Evolutionary conservation across 2,113 vertebrate species (phyloP).

Genomic region (Centrocercus urophasianus): DNA sequence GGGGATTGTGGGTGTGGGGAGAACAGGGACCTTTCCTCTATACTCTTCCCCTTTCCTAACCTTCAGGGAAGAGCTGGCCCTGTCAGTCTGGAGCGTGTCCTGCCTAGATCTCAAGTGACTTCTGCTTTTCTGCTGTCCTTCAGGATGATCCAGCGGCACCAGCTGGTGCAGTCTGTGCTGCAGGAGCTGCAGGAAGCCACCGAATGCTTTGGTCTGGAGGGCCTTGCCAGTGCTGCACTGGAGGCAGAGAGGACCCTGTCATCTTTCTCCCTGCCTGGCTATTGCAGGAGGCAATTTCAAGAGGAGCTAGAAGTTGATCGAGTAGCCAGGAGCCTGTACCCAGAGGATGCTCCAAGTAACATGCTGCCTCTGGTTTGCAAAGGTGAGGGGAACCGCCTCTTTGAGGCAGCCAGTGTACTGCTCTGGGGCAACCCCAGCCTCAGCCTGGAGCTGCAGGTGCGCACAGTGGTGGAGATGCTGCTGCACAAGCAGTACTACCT

Average conservation of each 20-base stretch:
- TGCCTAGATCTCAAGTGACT: not conserved
- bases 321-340: conserved; percentile 87
- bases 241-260: conserved; percentile 84
- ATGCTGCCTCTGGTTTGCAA: conserved; percentile 90
- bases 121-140: not conserved
- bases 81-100: not conserved
- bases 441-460: conserved; percentile 93
- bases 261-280: conserved; percentile 82
- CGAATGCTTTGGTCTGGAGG: conserved; percentile 85
- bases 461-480: conserved; percentile 94
- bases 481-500: conserved; percentile 93
- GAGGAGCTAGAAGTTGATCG: conserved; percentile 87
- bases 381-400: conserved; percentile 90
- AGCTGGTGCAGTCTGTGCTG: conserved; percentile 89
- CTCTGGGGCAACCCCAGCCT: conserved; percentile 86
- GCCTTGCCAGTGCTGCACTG: conserved; percentile 81
- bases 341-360: conserved; percentile 86
- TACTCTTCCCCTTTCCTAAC: not conserved
- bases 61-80: not conserved
- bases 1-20: not conserved
- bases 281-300: conserved; percentile 77
- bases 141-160: conserved; percentile 90
- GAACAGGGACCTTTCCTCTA: not conserved
- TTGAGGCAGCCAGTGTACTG: conserved; percentile 90
- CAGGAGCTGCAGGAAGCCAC: conserved; percentile 92